Base-by-base conservation (phyloP, 1,140 invertebrate species). In the Heliothis subflexa region DNA sequence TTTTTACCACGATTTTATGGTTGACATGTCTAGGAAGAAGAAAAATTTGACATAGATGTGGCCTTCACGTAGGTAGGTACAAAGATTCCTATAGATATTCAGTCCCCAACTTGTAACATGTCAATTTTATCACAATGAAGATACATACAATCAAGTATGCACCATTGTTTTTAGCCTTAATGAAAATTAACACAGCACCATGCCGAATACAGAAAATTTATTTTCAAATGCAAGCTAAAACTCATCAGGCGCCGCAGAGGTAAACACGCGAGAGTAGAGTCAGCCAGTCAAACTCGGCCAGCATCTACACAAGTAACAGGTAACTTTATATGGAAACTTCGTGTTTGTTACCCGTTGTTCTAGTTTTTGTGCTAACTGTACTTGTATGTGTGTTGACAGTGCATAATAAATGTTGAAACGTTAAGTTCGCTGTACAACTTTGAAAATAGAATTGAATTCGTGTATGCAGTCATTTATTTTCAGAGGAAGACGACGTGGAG, bases 361-460 rank as follows among this genome's bases (percentile, higher is more conserved):
- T 49, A 74, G 54, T 74, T 74, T 74, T 72, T 72, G 70, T 66
- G 62, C 40, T 11, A 66, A 66, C 28, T n/a, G 50, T 57, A 72
- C 50, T n/a, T 72, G n/a, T 74, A 61, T 49, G 66, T 49, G 64
- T 78, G 76, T 78, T 78, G 76, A 71, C 64, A 70, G 50, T 70
- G 76, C 76, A 78, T 78, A 71, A 78, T 78, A 61, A 78, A 78
- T 71, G 76, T 45, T 66, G 64, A 50, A 78, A 59, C 28, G 13
- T 47, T 28, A 64, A 50, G 49, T 64, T 54, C 40, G 21, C 61
- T 64, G 21, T 10, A 66, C 62, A 64, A 66, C 25, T 76, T 64
- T 76, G 73, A 49, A 64, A 64, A 50, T 62, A 49, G 61, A 76
- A 62, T 76, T 76, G 61, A 76, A 62, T 76, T 76, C 45, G 59